These are phyloP conservation scores for Drosophila barbarae DNA, from an alignment of 2,888 invertebrate genomes.

Conservation along the genomic window DNA sequence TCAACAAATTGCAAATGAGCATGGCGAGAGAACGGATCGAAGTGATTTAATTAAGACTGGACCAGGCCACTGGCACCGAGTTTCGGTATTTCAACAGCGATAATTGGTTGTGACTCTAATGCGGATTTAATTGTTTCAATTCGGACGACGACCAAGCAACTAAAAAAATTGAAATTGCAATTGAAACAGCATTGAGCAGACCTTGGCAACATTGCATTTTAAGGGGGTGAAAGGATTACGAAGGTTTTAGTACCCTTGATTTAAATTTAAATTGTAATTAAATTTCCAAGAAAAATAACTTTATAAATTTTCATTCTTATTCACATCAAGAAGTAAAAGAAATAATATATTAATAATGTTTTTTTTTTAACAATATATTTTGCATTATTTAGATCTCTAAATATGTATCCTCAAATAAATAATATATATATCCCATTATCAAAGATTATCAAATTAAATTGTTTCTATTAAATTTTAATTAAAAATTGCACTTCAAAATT, in stretches of 20 bases:
- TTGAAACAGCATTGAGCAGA: constrained; percentile 2
- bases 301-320: neutral
- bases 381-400: no score
- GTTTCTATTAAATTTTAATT: neutral
- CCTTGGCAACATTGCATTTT: constrained; percentile 1
- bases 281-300: no score
- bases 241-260: neutral
- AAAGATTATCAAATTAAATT: neutral
- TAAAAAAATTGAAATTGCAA: constrained; percentile 4
- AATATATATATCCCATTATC: no score
- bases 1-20: constrained; percentile 29
- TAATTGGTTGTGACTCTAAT: constrained; percentile 36
- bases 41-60: constrained; percentile 42
- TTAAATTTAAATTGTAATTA: neutral
- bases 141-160: neutral
- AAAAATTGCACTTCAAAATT: neutral
- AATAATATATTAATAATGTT: no score
- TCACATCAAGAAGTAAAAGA: neutral
- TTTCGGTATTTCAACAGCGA: constrained; percentile 25
- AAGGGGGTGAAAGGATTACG: neutral
- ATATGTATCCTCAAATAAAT: no score
- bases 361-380: no score
- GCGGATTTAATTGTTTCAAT: constrained; percentile 49
- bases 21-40: constrained; percentile 24
- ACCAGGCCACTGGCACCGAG: constrained; percentile 16